phyloP scores from a whole-genome alignment of 2,113 vertebrate genomes.

The Eptatretus burgeri region DNA sequence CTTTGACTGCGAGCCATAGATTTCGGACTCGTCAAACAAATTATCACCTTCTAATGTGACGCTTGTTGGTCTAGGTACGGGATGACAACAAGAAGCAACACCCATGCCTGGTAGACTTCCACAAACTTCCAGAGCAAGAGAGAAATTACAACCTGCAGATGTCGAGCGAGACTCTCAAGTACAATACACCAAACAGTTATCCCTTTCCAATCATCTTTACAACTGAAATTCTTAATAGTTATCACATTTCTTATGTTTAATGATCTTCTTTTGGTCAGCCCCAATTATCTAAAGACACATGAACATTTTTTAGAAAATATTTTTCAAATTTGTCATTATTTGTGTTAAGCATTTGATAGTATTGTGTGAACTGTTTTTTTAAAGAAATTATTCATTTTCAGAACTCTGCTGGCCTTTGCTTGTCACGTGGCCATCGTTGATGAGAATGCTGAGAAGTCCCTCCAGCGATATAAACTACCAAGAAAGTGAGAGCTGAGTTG shows the following conservation, averaged over 20 bases:
- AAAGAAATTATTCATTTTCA: slow-evolving; percentile 13
- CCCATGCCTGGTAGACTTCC: slow-evolving; percentile 73
- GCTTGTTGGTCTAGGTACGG: slow-evolving; percentile 27
- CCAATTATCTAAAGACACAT: too few species aligned
- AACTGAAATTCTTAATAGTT: background rate
- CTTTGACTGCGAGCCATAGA: too few species aligned
- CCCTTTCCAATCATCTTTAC: background rate
- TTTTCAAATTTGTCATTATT: too few species aligned
- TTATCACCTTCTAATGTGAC: too few species aligned
- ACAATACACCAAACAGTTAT: slow-evolving; percentile 6
- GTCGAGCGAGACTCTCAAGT: slow-evolving; percentile 86
- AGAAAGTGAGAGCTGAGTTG: slow-evolving; percentile 29
- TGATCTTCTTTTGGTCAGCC: too few species aligned
- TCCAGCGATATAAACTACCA: slow-evolving; percentile 57
- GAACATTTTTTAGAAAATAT: too few species aligned
- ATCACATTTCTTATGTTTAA: too few species aligned
- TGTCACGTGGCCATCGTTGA: slow-evolving; percentile 71
- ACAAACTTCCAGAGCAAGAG: slow-evolving; percentile 63
- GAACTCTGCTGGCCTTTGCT: slow-evolving; percentile 58
- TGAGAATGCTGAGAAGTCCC: slow-evolving; percentile 55
- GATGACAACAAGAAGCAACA: slow-evolving; percentile 91
- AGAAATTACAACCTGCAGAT: slow-evolving; percentile 85
- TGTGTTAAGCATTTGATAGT: too few species aligned
- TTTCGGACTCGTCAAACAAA: too few species aligned
- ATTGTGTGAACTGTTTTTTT: too few species aligned